Percentiles rank a stretch among this genome's conserved stretches.
Evolutionary conservation across 2,113 vertebrate genomes (phyloP).

Genomic region (Ariopsis seemanni): DNA sequence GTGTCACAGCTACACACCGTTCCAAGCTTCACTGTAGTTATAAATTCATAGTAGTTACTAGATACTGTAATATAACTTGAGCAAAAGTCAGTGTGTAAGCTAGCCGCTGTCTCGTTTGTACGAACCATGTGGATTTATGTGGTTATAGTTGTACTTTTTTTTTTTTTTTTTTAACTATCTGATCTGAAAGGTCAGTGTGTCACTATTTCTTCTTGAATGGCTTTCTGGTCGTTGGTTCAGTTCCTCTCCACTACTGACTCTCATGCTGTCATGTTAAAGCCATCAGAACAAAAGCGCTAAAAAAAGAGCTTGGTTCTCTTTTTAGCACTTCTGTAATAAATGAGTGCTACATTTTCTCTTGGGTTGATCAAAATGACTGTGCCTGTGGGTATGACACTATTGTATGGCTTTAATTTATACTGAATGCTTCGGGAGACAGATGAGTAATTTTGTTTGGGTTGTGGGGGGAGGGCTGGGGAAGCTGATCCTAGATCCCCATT

Average conservation of each 20-base stretch:
- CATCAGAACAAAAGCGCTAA: not conserved
- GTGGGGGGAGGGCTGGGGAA: not conserved
- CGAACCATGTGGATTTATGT: not conserved
- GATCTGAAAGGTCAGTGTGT: not conserved
- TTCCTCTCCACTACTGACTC: conserved; percentile 6
- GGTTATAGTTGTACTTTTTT: not conserved
- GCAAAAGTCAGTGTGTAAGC: not conserved
- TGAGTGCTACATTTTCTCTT: not conserved
- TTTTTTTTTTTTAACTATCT: not conserved
- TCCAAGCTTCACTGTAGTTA: not conserved
- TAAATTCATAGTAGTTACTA: not conserved
- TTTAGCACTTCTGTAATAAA: conserved; percentile 22
- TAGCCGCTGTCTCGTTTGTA: not conserved
- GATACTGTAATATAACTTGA: not conserved
- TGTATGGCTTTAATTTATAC: not conserved
- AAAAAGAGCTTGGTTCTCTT: not conserved
- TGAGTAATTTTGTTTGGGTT: not conserved
- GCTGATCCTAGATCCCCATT: not conserved
- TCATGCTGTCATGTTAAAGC: conserved; percentile 5
- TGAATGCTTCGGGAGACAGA: not conserved
- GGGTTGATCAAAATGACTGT: not conserved
- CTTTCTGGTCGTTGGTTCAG: not conserved
- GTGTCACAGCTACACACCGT: not conserved
- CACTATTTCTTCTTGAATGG: conserved; percentile 1
- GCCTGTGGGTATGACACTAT: not conserved